Conservation (phyloP, 2,797 vertebrate genomes). For the Anableps anableps region DNA sequence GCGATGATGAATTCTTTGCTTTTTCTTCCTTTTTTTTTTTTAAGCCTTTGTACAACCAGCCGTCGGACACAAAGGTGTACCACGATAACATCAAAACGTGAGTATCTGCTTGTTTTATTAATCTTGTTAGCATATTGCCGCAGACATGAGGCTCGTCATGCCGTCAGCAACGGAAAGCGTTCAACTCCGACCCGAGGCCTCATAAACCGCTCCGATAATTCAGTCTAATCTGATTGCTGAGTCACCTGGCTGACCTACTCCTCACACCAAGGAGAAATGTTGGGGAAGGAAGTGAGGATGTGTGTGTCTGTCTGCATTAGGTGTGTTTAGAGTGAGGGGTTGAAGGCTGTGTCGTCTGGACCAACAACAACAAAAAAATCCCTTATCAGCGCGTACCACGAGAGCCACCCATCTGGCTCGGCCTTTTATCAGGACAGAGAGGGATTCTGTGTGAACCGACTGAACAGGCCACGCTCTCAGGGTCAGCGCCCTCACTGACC, state of each 20-base stretch:
- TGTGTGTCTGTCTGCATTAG: conserved; percentile 11
- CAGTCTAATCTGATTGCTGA: conserved; percentile 54
- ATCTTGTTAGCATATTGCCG: not conserved
- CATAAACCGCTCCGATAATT: conserved; percentile 52
- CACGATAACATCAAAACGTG: conserved; percentile 99
- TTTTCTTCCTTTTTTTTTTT: conserved; percentile 27
- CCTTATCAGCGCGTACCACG: conserved; percentile 60
- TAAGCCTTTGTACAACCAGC: conserved; percentile 98
- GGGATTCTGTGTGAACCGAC: conserved; percentile 54
- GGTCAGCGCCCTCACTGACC: conserved; percentile 36
- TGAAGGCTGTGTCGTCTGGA: conserved; percentile 60
- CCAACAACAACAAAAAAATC: conserved; percentile 13
- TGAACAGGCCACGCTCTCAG: conserved; percentile 32
- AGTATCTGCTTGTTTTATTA: conserved; percentile 73
- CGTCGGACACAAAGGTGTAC: conserved; percentile 98
- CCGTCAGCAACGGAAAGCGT: conserved; percentile 4
- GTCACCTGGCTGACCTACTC: conserved; percentile 35
- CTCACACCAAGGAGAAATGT: conserved; percentile 44
- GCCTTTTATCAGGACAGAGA: conserved; percentile 53
- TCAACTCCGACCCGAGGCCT: conserved; percentile 27
- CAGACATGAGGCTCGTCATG: not conserved
- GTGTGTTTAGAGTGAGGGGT: conserved; percentile 31
- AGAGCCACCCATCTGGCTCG: conserved; percentile 51
- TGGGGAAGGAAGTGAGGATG: conserved; percentile 35
- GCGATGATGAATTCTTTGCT: conserved; percentile 36